Evolutionary conservation across 1,140 invertebrate genomes (phyloP).

Genomic region (Neodiprion pinetum): DNA sequence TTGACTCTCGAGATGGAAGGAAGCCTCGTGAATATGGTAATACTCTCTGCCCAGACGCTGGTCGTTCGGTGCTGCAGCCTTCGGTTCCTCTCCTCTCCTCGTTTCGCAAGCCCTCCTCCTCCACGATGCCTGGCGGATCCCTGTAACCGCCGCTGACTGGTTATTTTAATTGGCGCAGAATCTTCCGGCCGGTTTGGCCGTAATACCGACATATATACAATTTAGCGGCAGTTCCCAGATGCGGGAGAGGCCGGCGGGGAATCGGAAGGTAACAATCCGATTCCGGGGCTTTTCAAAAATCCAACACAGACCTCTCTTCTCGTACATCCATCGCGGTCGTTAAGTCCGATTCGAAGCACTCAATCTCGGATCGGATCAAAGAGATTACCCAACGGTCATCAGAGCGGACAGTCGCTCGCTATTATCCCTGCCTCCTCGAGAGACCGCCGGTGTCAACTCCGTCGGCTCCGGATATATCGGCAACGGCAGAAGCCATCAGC

Average conservation of each 20-base stretch:
- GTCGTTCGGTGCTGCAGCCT: neutral
- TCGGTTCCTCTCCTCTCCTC: neutral
- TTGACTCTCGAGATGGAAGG: constrained; percentile 35
- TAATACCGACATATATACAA: neutral
- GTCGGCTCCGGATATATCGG: neutral
- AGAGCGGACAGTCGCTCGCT: neutral
- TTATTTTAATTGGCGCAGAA: constrained; percentile 1
- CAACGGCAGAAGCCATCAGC: constrained; percentile 20
- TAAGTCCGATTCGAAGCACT: constrained; percentile 4
- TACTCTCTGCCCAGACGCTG: constrained; percentile 12
- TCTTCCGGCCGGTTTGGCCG: neutral
- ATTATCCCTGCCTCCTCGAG: neutral
- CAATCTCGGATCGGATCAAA: neutral
- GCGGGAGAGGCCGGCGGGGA: neutral
- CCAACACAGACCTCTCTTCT: neutral
- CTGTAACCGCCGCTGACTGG: neutral
- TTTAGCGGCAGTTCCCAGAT: neutral
- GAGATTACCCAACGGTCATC: constrained; percentile 1
- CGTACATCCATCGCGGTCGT: too few relatives aligned
- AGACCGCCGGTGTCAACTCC: neutral
- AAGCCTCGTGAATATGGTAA: constrained; percentile 54
- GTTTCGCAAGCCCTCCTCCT: neutral
- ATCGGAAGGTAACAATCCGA: neutral
- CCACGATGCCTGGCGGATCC: neutral
- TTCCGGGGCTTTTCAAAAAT: neutral